phyloP scores from a whole-genome alignment of 2,888 invertebrate genomes.

The Noctua comes region DNA sequence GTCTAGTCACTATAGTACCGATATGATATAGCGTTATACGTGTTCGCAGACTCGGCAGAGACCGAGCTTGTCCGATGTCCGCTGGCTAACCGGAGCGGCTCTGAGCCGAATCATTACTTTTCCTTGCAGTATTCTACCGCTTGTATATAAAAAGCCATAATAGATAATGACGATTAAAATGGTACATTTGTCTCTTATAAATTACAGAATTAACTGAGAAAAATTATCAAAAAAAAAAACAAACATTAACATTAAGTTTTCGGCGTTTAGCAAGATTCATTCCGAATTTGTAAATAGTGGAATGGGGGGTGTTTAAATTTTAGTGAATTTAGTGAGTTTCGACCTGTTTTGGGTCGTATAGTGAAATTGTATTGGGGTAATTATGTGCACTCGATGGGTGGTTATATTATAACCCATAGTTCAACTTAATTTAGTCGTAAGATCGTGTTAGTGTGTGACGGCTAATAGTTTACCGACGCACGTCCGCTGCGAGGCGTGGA shows the following conservation, averaged over 20 bases:
- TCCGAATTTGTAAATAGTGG: constrained; percentile 78
- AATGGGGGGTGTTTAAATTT: constrained; percentile 72
- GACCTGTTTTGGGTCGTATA: constrained; percentile 73
- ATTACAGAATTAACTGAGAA: constrained; percentile 51
- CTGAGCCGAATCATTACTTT: constrained; percentile 72
- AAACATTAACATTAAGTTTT: constrained; percentile 44
- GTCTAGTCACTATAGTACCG: constrained; percentile 87
- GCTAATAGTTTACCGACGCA: constrained; percentile 24
- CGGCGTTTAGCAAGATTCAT: constrained; percentile 67
- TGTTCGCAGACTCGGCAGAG: constrained; percentile 58
- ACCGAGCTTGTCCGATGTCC: constrained; percentile 47
- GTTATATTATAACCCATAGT: constrained; percentile 71
- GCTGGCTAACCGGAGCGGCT: constrained; percentile 69
- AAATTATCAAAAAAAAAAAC: constrained; percentile 45
- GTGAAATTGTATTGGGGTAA: constrained; percentile 81
- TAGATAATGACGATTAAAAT: constrained; percentile 55
- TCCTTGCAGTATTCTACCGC: constrained; percentile 80
- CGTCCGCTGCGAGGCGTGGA: constrained; percentile 49
- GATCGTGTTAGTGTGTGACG: constrained; percentile 75
- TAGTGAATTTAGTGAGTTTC: constrained; percentile 81
- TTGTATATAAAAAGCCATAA: constrained; percentile 77
- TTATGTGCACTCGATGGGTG: constrained; percentile 76
- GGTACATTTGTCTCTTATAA: constrained; percentile 55
- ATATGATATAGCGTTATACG: constrained; percentile 70
- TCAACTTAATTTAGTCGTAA: constrained; percentile 82